These are phyloP conservation scores for Brassicogethes aeneus DNA, from an alignment of 2,888 invertebrate genomes.

Conservation along the genomic window DNA sequence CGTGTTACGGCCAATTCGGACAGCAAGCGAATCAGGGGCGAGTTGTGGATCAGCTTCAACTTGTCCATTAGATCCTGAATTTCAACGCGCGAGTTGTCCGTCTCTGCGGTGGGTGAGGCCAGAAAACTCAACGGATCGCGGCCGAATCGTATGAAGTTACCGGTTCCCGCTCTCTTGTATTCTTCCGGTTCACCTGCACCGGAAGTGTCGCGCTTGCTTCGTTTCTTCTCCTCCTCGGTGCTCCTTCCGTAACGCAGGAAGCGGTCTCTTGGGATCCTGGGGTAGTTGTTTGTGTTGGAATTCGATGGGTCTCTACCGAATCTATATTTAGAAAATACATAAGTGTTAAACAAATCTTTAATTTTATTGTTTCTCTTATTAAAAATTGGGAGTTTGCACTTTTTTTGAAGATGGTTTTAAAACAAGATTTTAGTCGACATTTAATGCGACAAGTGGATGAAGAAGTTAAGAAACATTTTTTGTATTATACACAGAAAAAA, in stretches of 20 bases:
- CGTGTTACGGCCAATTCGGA: not conserved
- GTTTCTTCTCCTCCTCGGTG: constrained; percentile 16
- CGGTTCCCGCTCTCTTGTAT: constrained; percentile 17
- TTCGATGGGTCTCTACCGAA: constrained; percentile 16
- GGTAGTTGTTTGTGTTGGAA: too few species aligned
- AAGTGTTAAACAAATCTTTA: too few species aligned
- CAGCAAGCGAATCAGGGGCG: constrained; percentile 2
- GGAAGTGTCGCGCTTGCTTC: constrained; percentile 18
- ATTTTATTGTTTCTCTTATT: too few species aligned
- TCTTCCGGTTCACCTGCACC: constrained; percentile 7
- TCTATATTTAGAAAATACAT: constrained; percentile 13
- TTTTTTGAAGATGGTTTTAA: too few species aligned
- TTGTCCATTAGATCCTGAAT: not conserved
- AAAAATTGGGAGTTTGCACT: too few species aligned
- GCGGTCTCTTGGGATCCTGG: constrained; percentile 11
- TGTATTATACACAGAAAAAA: too few species aligned
- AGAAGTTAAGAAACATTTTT: too few species aligned
- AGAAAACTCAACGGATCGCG: constrained; percentile 12
- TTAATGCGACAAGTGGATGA: too few species aligned
- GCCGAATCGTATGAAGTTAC: constrained; percentile 27
- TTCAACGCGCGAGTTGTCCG: not conserved
- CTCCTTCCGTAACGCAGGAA: constrained; percentile 21
- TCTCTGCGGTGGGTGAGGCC: not conserved
- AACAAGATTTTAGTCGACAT: too few species aligned
- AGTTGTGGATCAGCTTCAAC: constrained; percentile 1